Conservation (phyloP, 2,888 invertebrate genomes). For the Ryuthela nishihirai region DNA sequence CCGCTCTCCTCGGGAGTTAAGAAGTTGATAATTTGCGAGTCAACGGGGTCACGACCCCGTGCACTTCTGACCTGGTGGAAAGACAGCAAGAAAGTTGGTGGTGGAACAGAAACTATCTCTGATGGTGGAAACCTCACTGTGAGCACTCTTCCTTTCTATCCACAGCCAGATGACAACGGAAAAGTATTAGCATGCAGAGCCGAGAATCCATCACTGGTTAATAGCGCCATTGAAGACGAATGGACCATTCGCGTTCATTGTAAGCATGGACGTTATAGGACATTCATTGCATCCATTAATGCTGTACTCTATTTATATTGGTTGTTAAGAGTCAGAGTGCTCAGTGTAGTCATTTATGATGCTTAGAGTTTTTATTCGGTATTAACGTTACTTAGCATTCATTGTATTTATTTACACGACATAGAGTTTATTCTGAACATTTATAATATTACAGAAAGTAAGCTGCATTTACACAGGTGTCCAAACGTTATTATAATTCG, state of each 20-base stretch:
- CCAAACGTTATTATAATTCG: no score
- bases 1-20: slow-evolving; percentile 32
- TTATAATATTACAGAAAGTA: no score
- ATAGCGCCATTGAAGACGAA: slow-evolving; percentile 43
- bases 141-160: slow-evolving; percentile 40
- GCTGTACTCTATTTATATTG: no score
- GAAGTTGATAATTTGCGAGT: slow-evolving; percentile 35
- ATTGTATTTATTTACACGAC: no score
- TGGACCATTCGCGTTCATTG: slow-evolving; percentile 43
- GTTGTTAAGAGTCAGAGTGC: no score
- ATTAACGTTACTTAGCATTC: no score
- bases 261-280: slow-evolving; percentile 33
- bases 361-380: no score
- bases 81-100: slow-evolving; percentile 34
- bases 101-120: slow-evolving; percentile 28
- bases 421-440: no score
- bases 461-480: no score
- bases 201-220: slow-evolving; percentile 42
- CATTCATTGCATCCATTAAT: no score
- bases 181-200: slow-evolving; percentile 44
- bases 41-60: slow-evolving; percentile 38
- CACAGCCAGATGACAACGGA: slow-evolving; percentile 44
- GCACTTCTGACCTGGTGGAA: slow-evolving; percentile 39
- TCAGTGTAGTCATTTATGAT: no score
- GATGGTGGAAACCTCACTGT: slow-evolving; percentile 42